A percentile compares a stretch with the other conserved stretches of the same genome.
Conservation (phyloP, 2,113 vertebrate genomes). For the Arvicanthis niloticus region DNA sequence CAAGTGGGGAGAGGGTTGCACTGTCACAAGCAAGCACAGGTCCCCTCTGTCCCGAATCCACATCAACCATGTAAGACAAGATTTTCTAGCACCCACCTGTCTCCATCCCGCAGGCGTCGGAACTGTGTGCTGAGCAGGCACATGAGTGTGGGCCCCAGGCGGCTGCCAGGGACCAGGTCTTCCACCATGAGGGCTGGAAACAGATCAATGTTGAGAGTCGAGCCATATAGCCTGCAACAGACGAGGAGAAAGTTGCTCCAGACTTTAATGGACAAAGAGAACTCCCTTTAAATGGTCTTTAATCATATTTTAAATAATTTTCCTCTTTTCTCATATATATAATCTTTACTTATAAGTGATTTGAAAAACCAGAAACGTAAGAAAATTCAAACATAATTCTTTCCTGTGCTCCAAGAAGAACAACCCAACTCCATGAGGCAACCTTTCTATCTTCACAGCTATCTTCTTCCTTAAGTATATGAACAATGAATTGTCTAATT, state of each 20-base stretch:
- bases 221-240: constrained; percentile 93
- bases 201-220: constrained; percentile 95
- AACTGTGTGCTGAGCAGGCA: constrained; percentile 96
- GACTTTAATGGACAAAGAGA: neutral
- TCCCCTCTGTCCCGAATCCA: neutral
- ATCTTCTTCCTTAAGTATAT: too few relatives aligned
- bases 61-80: neutral
- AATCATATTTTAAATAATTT: neutral
- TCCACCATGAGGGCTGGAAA: constrained; percentile 99
- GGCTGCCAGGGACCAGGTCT: constrained; percentile 96
- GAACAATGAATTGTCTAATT: neutral
- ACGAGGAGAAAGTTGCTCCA: neutral
- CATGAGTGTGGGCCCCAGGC: constrained; percentile 96
- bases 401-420: neutral
- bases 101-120: constrained; percentile 93
- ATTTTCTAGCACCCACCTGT: constrained; percentile 89
- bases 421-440: fast-evolving
- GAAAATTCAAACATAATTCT: neutral
- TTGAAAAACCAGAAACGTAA: neutral
- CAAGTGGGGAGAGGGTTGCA: too few relatives aligned
- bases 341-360: neutral
- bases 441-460: fast-evolving
- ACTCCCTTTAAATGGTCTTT: neutral
- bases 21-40: neutral
- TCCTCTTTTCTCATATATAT: neutral